Conservation (phyloP, 2,888 invertebrate species). For the Amphimallon solstitiale region DNA sequence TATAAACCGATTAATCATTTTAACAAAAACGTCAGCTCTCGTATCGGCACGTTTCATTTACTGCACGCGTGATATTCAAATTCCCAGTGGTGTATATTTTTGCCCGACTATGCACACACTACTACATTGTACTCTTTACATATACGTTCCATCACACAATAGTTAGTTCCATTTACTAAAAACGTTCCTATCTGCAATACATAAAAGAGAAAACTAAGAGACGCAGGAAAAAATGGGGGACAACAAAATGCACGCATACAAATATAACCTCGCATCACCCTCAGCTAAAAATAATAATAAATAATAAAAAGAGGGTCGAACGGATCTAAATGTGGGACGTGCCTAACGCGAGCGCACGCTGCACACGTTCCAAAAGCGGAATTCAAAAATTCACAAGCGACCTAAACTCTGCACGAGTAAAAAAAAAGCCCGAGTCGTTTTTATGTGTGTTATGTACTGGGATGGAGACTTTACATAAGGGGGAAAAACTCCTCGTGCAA, state of each 20-base stretch:
- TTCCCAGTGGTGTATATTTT: too few species aligned
- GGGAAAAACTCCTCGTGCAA: constrained; percentile 32
- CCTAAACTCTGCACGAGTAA: background rate
- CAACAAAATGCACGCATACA: constrained; percentile 29
- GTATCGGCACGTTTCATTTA: too few species aligned
- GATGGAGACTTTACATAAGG: constrained; percentile 45
- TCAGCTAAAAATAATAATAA: constrained; percentile 47
- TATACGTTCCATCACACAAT: constrained; percentile 22
- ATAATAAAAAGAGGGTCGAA: constrained; percentile 48
- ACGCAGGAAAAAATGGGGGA: constrained; percentile 47
- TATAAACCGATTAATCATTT: too few species aligned
- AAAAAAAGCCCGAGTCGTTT: constrained; percentile 46
- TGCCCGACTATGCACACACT: too few species aligned
- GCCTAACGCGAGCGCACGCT: constrained; percentile 48
- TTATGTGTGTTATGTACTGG: constrained; percentile 43
- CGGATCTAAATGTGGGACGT: constrained; percentile 43
- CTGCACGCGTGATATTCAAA: too few species aligned
- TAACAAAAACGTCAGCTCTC: too few species aligned
- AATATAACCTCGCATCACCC: constrained; percentile 41
- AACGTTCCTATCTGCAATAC: background rate
- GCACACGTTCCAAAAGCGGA: constrained; percentile 46
- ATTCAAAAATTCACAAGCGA: constrained; percentile 41
- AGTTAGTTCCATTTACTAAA: constrained; percentile 5
- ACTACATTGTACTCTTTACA: too few species aligned
- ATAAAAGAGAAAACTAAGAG: constrained; percentile 13